Evolutionary conservation across 2,888 invertebrate species (phyloP), one percentile per base, ranked within the genome.

Genomic region (Stenchaetothrips biformis): DNA sequence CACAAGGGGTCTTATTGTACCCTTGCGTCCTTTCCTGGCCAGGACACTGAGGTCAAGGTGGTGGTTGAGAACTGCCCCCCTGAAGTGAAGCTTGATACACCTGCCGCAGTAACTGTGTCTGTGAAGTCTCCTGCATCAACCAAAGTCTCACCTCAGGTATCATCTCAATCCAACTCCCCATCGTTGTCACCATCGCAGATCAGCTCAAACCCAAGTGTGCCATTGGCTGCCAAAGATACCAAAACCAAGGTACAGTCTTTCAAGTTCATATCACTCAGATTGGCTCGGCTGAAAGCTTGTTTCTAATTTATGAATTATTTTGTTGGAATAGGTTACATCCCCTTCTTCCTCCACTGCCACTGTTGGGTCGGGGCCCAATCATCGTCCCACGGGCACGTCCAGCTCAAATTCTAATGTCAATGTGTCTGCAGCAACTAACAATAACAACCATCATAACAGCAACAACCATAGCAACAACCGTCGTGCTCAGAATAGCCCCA

Each of bases 1-100:
- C 85, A 86, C 82, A 84, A 85, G 84, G 86, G 86, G n/a, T 86
- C 86, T 59, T 86, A 86, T 82, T 86, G 86, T 83, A 86, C 85
- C 80, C 83, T 86, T 80, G 86, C 86, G 47, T 85, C 85, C 74
- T 86, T 86, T 81, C 85, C 83, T 82, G 84, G 84, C 59, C 83
- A 82, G 59, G 83, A 83, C 78, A 83, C 82, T 80, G 77, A 80
- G 48, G 79, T 78, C 78, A 79, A 78, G 21, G 21, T 74, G 27
- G 81, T 81, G 25, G 80, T 74, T 74, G 67, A 74, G 67, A 74
- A 74, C 67, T 74, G 67, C 25, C 67, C 67, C 11, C 67, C 67
- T 8, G 67, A 74, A 11, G 67, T 74, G 21, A 74, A 74, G 67
- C 25, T 74, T 11, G 67, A 74, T 7, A 74, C 37, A 37, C 37